These are phyloP conservation scores for Polypterus senegalus DNA, from an alignment of 2,113 vertebrate genomes.

Conservation along the genomic window DNA sequence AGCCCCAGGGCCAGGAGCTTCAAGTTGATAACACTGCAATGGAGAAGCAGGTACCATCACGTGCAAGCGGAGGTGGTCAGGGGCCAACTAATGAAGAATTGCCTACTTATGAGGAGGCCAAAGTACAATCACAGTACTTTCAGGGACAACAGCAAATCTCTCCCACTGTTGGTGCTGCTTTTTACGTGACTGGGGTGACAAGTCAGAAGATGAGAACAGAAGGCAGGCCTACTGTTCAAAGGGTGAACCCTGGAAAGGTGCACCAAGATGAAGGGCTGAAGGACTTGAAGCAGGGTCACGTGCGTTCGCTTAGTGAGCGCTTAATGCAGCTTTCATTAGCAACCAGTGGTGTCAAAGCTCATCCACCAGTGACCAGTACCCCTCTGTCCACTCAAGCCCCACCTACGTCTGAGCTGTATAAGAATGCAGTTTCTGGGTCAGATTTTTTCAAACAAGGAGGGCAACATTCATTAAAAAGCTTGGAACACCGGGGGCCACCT, in stretches of 20 bases:
- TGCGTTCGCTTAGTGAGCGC: conserved; percentile 86
- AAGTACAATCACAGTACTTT: conserved; percentile 96
- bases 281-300: conserved; percentile 97
- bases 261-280: conserved; percentile 93
- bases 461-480: conserved; percentile 41
- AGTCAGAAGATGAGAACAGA: conserved; percentile 87
- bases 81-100: conserved; percentile 80
- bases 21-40: conserved; percentile 77
- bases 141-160: conserved; percentile 63
- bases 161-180: conserved; percentile 68
- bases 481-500: conserved; percentile 79
- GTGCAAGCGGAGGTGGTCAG: conserved; percentile 33
- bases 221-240: conserved; percentile 77
- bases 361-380: conserved; percentile 74
- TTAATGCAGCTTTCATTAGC: conserved; percentile 95
- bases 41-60: conserved; percentile 75
- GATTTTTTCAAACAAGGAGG: conserved; percentile 77
- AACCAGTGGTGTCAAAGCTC: conserved; percentile 88
- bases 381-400: conserved; percentile 68
- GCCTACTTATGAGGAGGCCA: conserved; percentile 92
- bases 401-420: conserved; percentile 53
- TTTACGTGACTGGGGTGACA: conserved; percentile 81
- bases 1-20: conserved; percentile 96
- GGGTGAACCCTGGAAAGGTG: conserved; percentile 72
- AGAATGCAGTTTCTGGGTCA: conserved; percentile 43